Percentiles rank a stretch among this genome's conserved stretches.
phyloP scores from a whole-genome alignment of 1,140 invertebrate species.

The Trichonephila inaurata region DNA sequence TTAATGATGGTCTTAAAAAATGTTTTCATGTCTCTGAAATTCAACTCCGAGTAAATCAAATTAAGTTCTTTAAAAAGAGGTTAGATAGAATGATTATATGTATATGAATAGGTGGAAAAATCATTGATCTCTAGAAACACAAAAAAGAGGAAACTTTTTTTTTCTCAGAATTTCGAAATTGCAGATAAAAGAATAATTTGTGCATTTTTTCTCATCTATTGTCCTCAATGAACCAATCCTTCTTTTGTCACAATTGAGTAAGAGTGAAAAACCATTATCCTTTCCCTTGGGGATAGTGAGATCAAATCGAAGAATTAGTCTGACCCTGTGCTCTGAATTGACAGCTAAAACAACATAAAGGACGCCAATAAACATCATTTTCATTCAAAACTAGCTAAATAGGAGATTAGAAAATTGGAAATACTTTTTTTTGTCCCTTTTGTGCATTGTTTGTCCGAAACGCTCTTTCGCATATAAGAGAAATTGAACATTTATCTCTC shows the following conservation, averaged over 20 bases:
- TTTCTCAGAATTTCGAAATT: too few species aligned
- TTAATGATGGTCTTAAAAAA: too few species aligned
- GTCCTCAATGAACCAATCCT: not conserved
- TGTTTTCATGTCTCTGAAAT: too few species aligned
- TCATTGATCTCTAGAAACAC: too few species aligned
- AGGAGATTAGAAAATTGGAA: constrained; percentile 41
- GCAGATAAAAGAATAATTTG: too few species aligned
- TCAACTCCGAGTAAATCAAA: too few species aligned
- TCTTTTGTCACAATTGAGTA: not conserved
- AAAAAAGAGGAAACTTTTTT: too few species aligned
- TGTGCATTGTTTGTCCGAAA: constrained; percentile 59
- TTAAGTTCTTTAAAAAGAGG: too few species aligned
- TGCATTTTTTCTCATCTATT: too few species aligned
- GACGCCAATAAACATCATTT: constrained; percentile 34
- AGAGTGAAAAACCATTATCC: not conserved
- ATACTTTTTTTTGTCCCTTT: constrained; percentile 45
- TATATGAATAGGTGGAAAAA: too few species aligned
- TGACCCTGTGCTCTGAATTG: not conserved
- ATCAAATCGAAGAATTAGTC: not conserved
- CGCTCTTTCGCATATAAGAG: constrained; percentile 19
- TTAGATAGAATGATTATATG: too few species aligned
- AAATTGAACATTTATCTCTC: constrained; percentile 60
- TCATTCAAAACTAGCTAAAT: constrained; percentile 16
- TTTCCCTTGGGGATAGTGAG: not conserved
- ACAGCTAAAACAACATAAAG: constrained; percentile 19